A percentile compares a stretch with the other conserved stretches of the same genome.
Conservation (phyloP, 2,797 vertebrate genomes). For the Potorous gilbertii region DNA sequence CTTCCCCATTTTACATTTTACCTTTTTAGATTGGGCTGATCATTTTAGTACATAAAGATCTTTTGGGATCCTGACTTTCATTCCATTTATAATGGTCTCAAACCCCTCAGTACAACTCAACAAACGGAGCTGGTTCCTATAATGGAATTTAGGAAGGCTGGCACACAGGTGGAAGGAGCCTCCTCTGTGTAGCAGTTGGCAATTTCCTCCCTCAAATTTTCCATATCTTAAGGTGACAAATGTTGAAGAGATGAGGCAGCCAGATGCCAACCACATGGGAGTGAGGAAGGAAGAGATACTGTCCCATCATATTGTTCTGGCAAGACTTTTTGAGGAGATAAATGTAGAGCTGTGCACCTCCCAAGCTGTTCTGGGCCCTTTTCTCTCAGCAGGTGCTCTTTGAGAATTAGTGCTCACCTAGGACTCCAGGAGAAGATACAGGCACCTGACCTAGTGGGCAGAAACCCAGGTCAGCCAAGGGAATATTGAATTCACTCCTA, state of each 20-base stretch:
- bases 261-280: not conserved
- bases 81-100: not conserved
- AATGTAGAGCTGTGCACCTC: not conserved
- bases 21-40: not conserved
- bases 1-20: not conserved
- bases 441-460: not conserved
- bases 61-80: not conserved
- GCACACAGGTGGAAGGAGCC: not conserved
- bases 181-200: not conserved
- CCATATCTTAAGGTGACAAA: not conserved
- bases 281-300: not conserved
- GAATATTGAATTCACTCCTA: not conserved
- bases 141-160: not conserved
- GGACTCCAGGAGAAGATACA: not conserved
- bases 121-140: not conserved
- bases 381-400: not conserved
- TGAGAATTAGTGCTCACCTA: not conserved
- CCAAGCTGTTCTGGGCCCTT: not conserved
- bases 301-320: not conserved
- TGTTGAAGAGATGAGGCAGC: not conserved
- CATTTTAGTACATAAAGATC: not conserved
- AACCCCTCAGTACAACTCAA: not conserved
- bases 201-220: not conserved
- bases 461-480: not conserved
- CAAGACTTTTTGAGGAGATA: not conserved